Conservation (phyloP, 2,797 vertebrate species). For the Sitta carolinensis region DNA sequence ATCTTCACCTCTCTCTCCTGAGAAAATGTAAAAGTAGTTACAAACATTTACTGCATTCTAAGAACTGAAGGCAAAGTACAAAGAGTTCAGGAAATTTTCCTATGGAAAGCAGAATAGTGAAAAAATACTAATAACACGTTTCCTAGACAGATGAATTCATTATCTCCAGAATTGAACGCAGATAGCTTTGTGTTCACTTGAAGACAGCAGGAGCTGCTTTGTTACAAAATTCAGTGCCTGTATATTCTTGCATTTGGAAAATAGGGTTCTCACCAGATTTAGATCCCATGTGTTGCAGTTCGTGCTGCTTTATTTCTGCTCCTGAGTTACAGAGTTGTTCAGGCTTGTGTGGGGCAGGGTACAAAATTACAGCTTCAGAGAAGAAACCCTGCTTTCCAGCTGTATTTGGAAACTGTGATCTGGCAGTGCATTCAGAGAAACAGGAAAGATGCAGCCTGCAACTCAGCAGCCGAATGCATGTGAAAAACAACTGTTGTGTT, state of each 20-base stretch:
- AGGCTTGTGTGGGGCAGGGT: background rate
- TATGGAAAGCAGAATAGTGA: background rate
- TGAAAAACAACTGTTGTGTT: background rate
- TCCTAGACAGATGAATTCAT: background rate
- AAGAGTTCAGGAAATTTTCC: background rate
- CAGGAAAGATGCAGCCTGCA: background rate
- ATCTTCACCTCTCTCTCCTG: background rate
- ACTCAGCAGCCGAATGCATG: background rate
- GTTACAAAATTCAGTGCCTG: background rate
- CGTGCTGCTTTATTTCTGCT: background rate
- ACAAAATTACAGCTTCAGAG: background rate
- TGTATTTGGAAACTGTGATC: background rate
- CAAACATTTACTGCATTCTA: background rate
- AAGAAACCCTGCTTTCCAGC: background rate
- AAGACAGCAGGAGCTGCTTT: background rate
- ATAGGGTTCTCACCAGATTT: background rate
- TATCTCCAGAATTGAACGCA: background rate
- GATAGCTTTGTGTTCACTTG: background rate
- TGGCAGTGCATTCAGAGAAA: background rate
- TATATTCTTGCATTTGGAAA: background rate
- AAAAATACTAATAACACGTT: background rate
- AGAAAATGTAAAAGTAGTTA: background rate
- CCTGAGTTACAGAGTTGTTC: background rate
- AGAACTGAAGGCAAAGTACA: background rate
- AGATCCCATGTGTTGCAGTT: background rate